A percentile compares a stretch with the other conserved stretches of the same genome.
phyloP scores from a whole-genome alignment of 2,888 invertebrate species.

The Cataglyphis cursor region DNA sequence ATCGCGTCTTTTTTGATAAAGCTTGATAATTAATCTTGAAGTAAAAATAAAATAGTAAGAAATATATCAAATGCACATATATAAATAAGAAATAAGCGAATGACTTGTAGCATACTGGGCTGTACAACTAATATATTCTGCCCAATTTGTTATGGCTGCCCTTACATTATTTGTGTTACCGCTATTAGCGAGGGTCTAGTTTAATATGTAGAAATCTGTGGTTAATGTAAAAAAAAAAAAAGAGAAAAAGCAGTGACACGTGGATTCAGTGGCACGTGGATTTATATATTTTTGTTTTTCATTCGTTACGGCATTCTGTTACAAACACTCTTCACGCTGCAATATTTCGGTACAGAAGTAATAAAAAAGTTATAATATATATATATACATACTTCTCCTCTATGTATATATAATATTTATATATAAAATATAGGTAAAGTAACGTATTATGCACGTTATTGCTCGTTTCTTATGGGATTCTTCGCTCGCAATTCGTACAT shows the following conservation, averaged over 20 bases:
- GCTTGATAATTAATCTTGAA: not conserved
- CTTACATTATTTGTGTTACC: not conserved
- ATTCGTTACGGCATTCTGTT: constrained; percentile 79
- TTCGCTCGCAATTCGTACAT: constrained; percentile 24
- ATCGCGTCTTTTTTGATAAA: not conserved
- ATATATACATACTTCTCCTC: too few species aligned
- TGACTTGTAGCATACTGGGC: not conserved
- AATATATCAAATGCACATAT: not conserved
- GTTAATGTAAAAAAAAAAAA: constrained; percentile 48
- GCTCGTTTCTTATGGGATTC: constrained; percentile 35
- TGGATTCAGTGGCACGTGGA: constrained; percentile 70
- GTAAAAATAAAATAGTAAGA: not conserved
- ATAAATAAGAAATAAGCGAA: not conserved
- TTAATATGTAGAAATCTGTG: too few species aligned
- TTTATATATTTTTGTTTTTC: constrained; percentile 72
- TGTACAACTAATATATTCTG: not conserved
- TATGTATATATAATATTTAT: constrained; percentile 45
- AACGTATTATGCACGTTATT: constrained; percentile 52
- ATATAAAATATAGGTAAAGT: constrained; percentile 48
- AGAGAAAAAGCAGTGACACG: constrained; percentile 59
- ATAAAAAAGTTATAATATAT: constrained; percentile 77
- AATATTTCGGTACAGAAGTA: constrained; percentile 74
- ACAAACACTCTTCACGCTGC: constrained; percentile 79
- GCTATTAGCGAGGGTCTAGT: too few species aligned
- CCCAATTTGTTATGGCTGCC: not conserved